A percentile compares a stretch with the other conserved stretches of the same genome.
Evolutionary conservation across 2,113 vertebrate species (phyloP).

Genomic region (Hemibates koningsi): DNA sequence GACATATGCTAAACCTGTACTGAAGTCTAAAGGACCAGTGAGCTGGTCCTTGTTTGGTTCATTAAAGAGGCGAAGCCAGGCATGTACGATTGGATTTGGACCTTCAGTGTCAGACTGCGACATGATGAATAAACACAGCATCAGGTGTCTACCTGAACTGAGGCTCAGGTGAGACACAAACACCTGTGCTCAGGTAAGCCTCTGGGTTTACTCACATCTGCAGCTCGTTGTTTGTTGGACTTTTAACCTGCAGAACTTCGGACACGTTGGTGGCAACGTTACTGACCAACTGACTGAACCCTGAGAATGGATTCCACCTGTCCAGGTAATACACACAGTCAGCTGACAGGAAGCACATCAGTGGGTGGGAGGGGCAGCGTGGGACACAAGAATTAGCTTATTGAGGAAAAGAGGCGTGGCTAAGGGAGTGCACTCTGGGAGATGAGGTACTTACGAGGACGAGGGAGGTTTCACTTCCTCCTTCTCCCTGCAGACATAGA

Average conservation of each 20-base stretch:
- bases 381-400: background rate
- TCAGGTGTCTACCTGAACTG: background rate
- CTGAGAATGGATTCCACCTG: conserved; percentile 40
- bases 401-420: background rate
- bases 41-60: background rate
- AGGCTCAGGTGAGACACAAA: background rate
- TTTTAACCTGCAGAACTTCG: conserved; percentile 41
- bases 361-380: background rate
- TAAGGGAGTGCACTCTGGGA: background rate
- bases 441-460: conserved; percentile 7
- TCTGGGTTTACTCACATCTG: conserved; percentile 30
- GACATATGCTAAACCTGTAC: background rate
- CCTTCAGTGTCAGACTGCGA: background rate
- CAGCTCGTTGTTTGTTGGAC: background rate
- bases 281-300: conserved; percentile 44
- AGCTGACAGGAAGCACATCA: conserved; percentile 12
- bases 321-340: conserved; percentile 39
- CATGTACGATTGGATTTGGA: background rate
- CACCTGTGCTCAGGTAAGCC: background rate
- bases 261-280: conserved; percentile 37
- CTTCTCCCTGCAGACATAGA: conserved; percentile 23
- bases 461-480: conserved; percentile 14
- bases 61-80: background rate
- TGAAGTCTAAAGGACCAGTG: background rate
- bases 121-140: background rate